Evolutionary conservation across 2,797 vertebrate species (phyloP), one percentile per base, ranked within the genome.

Genomic region (Leptoclinus maculatus): DNA sequence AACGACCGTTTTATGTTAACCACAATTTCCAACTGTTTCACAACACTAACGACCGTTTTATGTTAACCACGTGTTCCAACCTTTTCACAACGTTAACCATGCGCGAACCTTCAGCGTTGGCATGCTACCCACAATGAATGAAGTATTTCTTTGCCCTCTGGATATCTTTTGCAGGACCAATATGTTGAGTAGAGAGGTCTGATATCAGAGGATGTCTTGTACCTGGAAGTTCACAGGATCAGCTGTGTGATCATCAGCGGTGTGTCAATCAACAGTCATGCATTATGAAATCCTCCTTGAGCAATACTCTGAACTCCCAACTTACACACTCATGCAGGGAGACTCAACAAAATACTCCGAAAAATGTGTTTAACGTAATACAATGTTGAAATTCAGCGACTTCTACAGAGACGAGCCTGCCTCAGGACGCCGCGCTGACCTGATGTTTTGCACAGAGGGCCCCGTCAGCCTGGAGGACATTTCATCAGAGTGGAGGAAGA

Each of bases 401-500:
- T 65, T 27, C 47, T 67, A 27, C 19, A 41, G 69, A 76, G 57
- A 58, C 19, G 21, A 47, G 57, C 39, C 13, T 0, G 75, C 70
- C 75, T 62, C 27, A 5, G 86, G 84, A 88, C 0, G 60, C 29
- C 1, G 5, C 5, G 2, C 67, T 58, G 81, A 71, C 43, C 72
- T 77, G 79, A 87, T 63, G 75, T 83, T 34, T 82, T 78, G 54
- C 68, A 78, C 56, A 54, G 81, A 60, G 58, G 21, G 49, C 68
- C 21, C 19, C 21, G 51, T 83, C 82, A 66, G 66, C 62, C 58
- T 21, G 23, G 29, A 47, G 85, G 82, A 88, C 76, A 43, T 91
- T 89, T 86, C 78, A 79, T 78, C 62, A 83, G 59, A 83, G 74
- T 1, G 56, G 51, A 76, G 73, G 71, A 56, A 71, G 76, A 60